phyloP scores from a whole-genome alignment of 2,113 vertebrate genomes.

The Phrynocephalus versicolor region DNA sequence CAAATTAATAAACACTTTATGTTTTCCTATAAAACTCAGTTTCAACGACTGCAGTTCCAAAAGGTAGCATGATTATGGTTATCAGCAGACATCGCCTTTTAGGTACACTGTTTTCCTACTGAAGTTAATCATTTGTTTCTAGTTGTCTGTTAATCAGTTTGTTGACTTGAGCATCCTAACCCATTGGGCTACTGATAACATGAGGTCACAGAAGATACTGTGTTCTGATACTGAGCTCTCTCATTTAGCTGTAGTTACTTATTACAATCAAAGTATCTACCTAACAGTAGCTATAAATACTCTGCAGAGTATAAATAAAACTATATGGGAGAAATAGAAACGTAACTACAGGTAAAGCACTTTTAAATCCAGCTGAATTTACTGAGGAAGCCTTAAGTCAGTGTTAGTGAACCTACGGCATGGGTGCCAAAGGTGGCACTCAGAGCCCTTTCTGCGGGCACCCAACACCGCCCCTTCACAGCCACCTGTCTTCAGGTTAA shows the following conservation, averaged over 20 bases:
- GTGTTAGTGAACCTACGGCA: too few relatives aligned
- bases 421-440: too few relatives aligned
- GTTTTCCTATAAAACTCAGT: background rate
- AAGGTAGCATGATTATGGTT: background rate
- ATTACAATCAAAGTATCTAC: conserved; percentile 4
- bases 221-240: background rate
- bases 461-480: too few relatives aligned
- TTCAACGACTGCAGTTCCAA: background rate
- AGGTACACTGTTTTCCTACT: conserved; percentile 13
- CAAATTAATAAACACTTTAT: background rate
- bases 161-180: background rate
- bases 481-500: too few relatives aligned
- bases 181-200: conserved; percentile 1
- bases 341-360: background rate
- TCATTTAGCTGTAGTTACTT: conserved; percentile 11
- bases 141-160: background rate
- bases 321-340: background rate
- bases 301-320: too few relatives aligned
- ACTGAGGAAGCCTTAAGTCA: background rate
- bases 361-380: background rate
- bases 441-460: too few relatives aligned
- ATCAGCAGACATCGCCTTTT: background rate
- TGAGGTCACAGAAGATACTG: background rate
- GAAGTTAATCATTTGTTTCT: background rate
- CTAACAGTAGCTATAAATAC: background rate